Evolutionary conservation across 2,797 vertebrate species (phyloP).

Genomic region (Sylvilagus floridanus): DNA sequence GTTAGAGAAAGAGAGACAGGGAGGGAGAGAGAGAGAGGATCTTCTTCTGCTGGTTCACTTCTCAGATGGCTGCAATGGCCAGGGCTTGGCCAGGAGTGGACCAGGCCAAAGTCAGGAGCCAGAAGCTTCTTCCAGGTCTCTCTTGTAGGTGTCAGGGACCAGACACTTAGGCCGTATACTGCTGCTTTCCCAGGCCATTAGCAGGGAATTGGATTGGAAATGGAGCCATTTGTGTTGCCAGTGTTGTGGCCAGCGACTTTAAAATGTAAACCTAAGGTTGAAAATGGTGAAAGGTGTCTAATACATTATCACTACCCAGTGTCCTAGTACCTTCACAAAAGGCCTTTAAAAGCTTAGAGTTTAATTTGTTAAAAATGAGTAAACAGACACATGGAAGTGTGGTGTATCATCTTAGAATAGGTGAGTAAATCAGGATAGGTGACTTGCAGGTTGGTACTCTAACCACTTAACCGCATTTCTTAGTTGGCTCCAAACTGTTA

Average conservation of each 20-base stretch:
- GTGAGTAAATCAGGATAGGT: slow-evolving; percentile 37
- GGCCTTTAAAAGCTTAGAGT: slow-evolving; percentile 21
- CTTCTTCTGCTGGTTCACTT: too few species aligned
- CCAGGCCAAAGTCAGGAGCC: too few species aligned
- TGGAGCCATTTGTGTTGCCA: too few species aligned
- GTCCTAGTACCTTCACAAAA: slow-evolving; percentile 38
- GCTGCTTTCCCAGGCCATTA: too few species aligned
- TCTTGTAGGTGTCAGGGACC: too few species aligned
- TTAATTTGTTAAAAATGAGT: slow-evolving; percentile 24
- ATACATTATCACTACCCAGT: neutral
- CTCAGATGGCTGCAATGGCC: too few species aligned
- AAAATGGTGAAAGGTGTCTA: neutral
- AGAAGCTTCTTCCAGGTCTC: too few species aligned
- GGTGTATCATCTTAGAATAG: slow-evolving; percentile 38
- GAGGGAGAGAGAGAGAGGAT: too few species aligned
- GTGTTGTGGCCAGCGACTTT: neutral
- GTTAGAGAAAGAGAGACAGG: too few species aligned
- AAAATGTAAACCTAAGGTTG: slow-evolving; percentile 1
- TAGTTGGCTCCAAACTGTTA: slow-evolving; percentile 48
- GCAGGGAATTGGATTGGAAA: too few species aligned
- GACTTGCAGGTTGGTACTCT: slow-evolving; percentile 24
- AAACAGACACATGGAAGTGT: slow-evolving; percentile 4
- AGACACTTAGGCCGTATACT: too few species aligned
- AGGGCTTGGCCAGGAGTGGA: too few species aligned
- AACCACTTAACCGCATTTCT: slow-evolving; percentile 51